A percentile compares a stretch with the other conserved stretches of the same genome.
phyloP scores from a whole-genome alignment of 2,113 vertebrate genomes.

The Macquaria australasica region DNA sequence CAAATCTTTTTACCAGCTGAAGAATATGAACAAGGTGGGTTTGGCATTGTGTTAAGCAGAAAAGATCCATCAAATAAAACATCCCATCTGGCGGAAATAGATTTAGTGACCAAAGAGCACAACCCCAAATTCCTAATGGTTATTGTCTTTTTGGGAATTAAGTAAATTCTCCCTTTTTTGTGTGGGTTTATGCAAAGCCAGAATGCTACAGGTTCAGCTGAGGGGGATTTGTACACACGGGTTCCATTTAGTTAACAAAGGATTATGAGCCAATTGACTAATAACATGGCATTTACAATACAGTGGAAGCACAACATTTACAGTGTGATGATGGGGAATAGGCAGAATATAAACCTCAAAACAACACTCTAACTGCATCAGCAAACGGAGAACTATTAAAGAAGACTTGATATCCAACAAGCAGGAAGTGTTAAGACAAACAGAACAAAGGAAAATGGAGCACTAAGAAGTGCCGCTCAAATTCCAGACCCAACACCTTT shows the following conservation, averaged over 20 bases:
- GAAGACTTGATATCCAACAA: conserved; percentile 22
- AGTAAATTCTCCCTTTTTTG: conserved; percentile 54
- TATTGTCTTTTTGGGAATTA: conserved; percentile 67
- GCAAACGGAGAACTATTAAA: conserved; percentile 25
- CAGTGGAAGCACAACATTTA: conserved; percentile 25
- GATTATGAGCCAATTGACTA: conserved; percentile 50
- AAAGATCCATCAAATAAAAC: conserved; percentile 75
- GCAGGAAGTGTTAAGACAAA: conserved; percentile 52
- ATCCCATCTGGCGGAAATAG: conserved; percentile 76
- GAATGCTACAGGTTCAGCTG: conserved; percentile 49
- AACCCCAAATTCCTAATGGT: conserved; percentile 35
- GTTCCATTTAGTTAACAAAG: conserved; percentile 64
- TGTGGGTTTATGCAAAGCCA: conserved; percentile 62
- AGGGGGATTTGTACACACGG: conserved; percentile 57
- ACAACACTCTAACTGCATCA: neutral
- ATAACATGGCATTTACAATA: conserved; percentile 29
- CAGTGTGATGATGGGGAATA: conserved; percentile 7
- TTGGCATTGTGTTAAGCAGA: conserved; percentile 67
- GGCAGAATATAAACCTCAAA: conserved; percentile 34
- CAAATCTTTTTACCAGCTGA: conserved; percentile 75
- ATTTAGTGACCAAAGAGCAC: conserved; percentile 62
- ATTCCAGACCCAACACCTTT: conserved; percentile 71
- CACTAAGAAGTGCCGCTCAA: conserved; percentile 54
- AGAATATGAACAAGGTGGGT: conserved; percentile 67
- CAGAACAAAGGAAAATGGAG: conserved; percentile 64